A percentile compares a stretch with the other conserved stretches of the same genome.
Conservation (phyloP, 2,888 invertebrate species). For the Apotomis capreana region DNA sequence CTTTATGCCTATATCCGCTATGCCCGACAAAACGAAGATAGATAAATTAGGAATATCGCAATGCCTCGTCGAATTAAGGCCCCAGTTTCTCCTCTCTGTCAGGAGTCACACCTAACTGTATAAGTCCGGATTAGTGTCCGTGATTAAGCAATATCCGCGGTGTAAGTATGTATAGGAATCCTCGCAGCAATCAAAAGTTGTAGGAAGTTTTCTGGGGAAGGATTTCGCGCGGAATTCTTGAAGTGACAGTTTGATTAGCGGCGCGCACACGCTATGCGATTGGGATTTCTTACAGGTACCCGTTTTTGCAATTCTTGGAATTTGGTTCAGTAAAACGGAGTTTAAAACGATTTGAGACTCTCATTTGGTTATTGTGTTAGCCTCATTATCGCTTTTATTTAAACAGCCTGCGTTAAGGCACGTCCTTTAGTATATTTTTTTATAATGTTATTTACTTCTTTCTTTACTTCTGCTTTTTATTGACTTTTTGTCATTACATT, state of each 20-base stretch:
- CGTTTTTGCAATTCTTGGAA: slow-evolving; percentile 74
- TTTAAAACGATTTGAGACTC: not conserved
- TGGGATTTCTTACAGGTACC: slow-evolving; percentile 44
- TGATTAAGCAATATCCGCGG: slow-evolving; percentile 75
- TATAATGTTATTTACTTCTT: too few species aligned
- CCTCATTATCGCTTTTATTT: not conserved
- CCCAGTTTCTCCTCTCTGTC: not conserved
- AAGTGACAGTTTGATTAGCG: slow-evolving; percentile 84
- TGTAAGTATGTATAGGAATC: slow-evolving; percentile 72
- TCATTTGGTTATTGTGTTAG: not conserved
- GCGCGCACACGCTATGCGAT: slow-evolving; percentile 74
- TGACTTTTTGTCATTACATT: too few species aligned
- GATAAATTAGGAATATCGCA: too few species aligned
- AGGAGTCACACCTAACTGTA: slow-evolving; percentile 4
- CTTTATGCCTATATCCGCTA: too few species aligned
- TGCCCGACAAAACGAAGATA: too few species aligned
- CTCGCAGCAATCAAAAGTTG: slow-evolving; percentile 81
- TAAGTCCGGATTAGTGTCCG: slow-evolving; percentile 57
- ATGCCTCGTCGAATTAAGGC: too few species aligned
- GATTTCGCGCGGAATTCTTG: slow-evolving; percentile 81
- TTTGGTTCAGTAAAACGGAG: slow-evolving; percentile 67
- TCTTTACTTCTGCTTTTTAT: too few species aligned
- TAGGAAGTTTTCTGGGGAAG: slow-evolving; percentile 77
- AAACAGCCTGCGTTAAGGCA: too few species aligned
- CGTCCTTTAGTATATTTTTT: too few species aligned